Base-by-base conservation (phyloP, 64 coral and sea anemone genomes). In the Actinia equina region DNA sequence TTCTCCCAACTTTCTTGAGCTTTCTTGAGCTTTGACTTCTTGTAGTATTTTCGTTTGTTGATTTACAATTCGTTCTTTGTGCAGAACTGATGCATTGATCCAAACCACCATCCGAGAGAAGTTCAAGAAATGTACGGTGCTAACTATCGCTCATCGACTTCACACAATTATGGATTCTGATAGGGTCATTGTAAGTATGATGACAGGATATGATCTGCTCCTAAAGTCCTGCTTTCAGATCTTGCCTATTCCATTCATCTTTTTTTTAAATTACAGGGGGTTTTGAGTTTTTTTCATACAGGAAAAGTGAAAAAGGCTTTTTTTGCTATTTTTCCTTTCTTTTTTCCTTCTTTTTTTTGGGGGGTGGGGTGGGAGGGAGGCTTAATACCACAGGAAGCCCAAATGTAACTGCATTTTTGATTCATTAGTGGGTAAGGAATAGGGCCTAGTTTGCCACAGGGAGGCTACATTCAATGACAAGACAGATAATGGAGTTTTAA, bases 91-190 rank as follows among this genome's bases (percentile, higher is more conserved):
- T 85, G 62, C 67, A 2, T 71, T 90, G 25, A 90, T 90, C 46
- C 89, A 90, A 65, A 84, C 89, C 3, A 90, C 89, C 52, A 90
- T 90, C 37, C 88, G 88, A 57, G 88, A 90, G 15, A 90, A 90
- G 88, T 90, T 90, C 22, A 90, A 90, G 82, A 84, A 90, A 44
- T 90, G 88, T 54, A 90, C 88, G 1, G 88, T 90, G 22, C 59
- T 90, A 49, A 90, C 88, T 6, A 90, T 90, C 43, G 88, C 88
- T 57, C 88, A 90, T 16, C 88, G 88, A 54, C 82, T 90, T 30
- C 88, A 90, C 18, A 90, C 88, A 23, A 90, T 90, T n/a, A 85
- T 90, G 88, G 88, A 90, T 76, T 90, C 88, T n/a, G 88, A 90
- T 59, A 43, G 88, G 53, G 82, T 84, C 20, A 84, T 84, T 84